These are phyloP conservation scores for Drosophila pruinosa DNA, from an alignment of 1,140 invertebrate species.

Conservation along the genomic window DNA sequence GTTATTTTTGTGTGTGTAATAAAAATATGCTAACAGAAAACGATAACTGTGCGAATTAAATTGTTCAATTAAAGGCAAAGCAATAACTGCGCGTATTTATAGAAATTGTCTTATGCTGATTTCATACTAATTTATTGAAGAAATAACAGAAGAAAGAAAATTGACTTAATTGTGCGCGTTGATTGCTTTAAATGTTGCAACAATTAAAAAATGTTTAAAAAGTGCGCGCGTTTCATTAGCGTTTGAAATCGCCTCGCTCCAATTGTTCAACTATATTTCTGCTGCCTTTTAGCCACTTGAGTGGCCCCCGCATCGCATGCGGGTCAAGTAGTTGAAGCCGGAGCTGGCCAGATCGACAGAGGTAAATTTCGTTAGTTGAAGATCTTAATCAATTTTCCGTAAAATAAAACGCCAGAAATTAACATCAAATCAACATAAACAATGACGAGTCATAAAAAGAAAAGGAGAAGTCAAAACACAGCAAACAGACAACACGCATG, in stretches of 20 bases:
- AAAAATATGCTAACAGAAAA: conserved; percentile 18
- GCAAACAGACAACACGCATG: conserved; percentile 45
- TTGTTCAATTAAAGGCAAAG: conserved; percentile 36
- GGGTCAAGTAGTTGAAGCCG: conserved; percentile 64
- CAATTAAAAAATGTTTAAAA: conserved; percentile 60
- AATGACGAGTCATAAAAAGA: conserved; percentile 66
- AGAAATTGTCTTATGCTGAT: conserved; percentile 37
- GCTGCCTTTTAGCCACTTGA: conserved; percentile 17
- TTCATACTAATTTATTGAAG: conserved; percentile 58
- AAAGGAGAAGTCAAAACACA: conserved; percentile 26
- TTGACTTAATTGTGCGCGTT: conserved; percentile 65
- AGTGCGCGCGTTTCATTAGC: conserved; percentile 14
- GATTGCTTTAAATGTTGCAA: conserved; percentile 74
- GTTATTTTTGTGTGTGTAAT: conserved; percentile 7
- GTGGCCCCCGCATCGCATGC: conserved; percentile 33
- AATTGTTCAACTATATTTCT: conserved; percentile 45
- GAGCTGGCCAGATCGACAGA: conserved; percentile 18
- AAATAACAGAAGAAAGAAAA: conserved; percentile 26
- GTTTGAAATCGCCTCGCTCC: conserved; percentile 49
- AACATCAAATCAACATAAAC: conserved; percentile 79
- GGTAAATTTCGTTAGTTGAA: conserved; percentile 40
- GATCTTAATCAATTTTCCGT: conserved; percentile 78
- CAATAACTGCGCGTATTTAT: conserved; percentile 4
- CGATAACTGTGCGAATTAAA: conserved; percentile 25
- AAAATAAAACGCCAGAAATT: conserved; percentile 60